phyloP scores from a whole-genome alignment of 2,113 vertebrate genomes.

The Terrapene triunguis region DNA sequence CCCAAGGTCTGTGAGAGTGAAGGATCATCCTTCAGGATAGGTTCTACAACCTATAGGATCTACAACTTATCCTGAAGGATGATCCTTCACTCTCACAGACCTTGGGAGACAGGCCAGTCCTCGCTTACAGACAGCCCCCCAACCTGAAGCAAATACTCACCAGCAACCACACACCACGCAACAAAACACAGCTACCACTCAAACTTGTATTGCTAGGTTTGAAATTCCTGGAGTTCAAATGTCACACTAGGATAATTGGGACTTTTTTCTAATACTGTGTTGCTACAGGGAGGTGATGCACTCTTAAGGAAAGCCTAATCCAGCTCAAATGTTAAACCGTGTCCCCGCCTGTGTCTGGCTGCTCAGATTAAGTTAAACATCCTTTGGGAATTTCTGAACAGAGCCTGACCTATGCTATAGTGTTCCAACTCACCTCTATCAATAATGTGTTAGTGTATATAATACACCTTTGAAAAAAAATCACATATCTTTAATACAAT shows the following conservation, averaged over 20 bases:
- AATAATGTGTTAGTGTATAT: rapidly evolving
- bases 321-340: rapidly evolving
- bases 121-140: too few relatives aligned
- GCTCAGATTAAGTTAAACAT: not conserved
- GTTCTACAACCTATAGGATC: too few relatives aligned
- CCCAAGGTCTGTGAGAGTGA: too few relatives aligned
- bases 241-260: not conserved
- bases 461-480: not conserved
- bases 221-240: not conserved
- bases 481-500: not conserved
- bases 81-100: too few relatives aligned
- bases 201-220: not conserved
- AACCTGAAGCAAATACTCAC: too few relatives aligned
- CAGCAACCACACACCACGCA: too few relatives aligned
- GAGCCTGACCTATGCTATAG: not conserved
- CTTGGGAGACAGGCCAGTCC: too few relatives aligned
- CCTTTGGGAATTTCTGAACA: not conserved
- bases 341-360: not conserved
- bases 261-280: not conserved
- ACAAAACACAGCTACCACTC: too few relatives aligned
- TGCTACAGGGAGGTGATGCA: not conserved
- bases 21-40: too few relatives aligned
- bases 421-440: not conserved
- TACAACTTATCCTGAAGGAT: too few relatives aligned
- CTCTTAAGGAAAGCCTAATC: not conserved